Base-by-base conservation (phyloP, 2,113 vertebrate species). In the Microcebus jonahi region DNA sequence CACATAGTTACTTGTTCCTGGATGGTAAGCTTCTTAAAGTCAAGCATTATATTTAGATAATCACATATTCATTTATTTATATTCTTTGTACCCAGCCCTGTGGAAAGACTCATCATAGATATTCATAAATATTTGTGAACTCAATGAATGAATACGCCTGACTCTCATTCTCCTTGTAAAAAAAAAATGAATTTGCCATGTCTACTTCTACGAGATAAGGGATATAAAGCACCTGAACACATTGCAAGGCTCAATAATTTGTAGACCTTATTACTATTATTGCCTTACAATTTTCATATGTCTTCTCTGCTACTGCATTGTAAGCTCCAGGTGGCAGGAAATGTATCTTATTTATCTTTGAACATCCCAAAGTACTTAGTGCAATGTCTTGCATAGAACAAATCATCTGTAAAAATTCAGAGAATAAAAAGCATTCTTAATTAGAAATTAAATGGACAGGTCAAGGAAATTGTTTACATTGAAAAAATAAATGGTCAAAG, bases 401-500 rank as follows among this genome's bases (percentile, higher is more conserved):
- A 86, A 63, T 92, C 53, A 39, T 55, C 45, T 55, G 17, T 95
- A 79, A 96, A 77, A 91, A 77, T 42, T 91, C 53, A 93, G 25
- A 93, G 50, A 79, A 57, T 42, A 42, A 17, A 59, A 8, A 36
- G 42, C 34, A 45, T 92, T 71, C 70, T 93, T 84, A 91, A 57
- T 63, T 59, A 89, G 18, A 25, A 65, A 92, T 90, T 79, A 90
- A 73, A 25, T 55, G 34, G 57, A 75, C n/a, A 93, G 13, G 11
- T 86, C 61, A 93, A 96, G 50, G 68, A 83, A 50, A 90, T 63
- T 50, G 42, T 55, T 21, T 8, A 63, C 27, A 36, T 50, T 73
- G 63, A 73, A 42, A 93, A 96, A 81, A 95, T 79, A 42, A 90
- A 90, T 42, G 48, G 34, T 31, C 50, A 91, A 67, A 94, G 50